phyloP scores from a whole-genome alignment of 2,797 vertebrate genomes.

The Eulemur albifrons region DNA sequence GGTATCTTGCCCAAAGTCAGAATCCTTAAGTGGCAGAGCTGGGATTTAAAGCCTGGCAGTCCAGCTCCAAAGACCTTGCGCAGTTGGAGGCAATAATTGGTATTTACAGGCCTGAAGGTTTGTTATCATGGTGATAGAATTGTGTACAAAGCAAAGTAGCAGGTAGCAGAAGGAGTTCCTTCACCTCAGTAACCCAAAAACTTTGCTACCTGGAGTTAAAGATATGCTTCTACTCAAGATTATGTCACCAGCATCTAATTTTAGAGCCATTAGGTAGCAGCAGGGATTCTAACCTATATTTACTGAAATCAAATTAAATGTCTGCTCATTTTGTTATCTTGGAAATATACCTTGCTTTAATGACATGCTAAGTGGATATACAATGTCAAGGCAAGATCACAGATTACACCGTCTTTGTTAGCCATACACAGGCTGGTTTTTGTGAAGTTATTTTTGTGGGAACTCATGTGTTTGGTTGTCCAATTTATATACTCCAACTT shows the following conservation, averaged over 20 bases:
- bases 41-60: neutral
- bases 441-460: neutral
- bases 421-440: neutral
- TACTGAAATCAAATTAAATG: constrained; percentile 54
- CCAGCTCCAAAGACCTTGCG: neutral
- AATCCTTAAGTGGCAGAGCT: neutral
- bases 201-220: neutral
- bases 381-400: neutral
- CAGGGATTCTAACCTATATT: constrained; percentile 47
- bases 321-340: constrained; percentile 24
- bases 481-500: neutral
- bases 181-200: neutral
- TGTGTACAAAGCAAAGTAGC: neutral
- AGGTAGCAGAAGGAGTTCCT: neutral
- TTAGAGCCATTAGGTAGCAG: constrained; percentile 26
- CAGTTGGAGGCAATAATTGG: neutral
- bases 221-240: neutral
- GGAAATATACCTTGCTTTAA: constrained; percentile 14
- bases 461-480: neutral
- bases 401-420: neutral
- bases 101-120: neutral
- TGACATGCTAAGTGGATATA: neutral
- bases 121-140: neutral
- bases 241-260: neutral
- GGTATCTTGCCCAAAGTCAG: neutral